Evolutionary conservation across 2,888 invertebrate species (phyloP), one percentile per base, ranked within the genome.

Genomic region (Standfussiana lucernea): DNA sequence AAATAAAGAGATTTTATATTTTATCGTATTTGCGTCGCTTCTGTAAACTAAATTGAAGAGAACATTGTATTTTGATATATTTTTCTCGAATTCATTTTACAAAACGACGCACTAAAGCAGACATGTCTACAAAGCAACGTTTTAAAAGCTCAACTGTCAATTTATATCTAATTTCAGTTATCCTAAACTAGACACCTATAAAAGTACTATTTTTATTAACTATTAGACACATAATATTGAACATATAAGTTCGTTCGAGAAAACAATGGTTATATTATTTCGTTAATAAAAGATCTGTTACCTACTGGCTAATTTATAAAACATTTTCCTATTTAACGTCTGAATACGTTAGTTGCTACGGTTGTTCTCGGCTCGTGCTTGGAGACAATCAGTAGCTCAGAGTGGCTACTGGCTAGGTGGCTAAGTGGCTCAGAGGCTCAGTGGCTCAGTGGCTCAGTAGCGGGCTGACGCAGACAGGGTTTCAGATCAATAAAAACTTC

Each of bases 401-500:
- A 76, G 56, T 45, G 47, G 71, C 68, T 73, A 76, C 50, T 45
- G 47, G 71, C 68, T 73, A 64, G 61, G 21, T 67, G 6, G 62
- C 73, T 24, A 11, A 8, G 71, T 45, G 21, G 37, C 45, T 18
- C 18, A 37, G 42, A 35, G 35, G 65, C 75, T 69, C 68, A 67
- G 65, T 28, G 24, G 53, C 79, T 72, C 66, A 71, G 47, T 37
- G 35, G 66, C 83, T 69, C 77, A 37, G 78, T 66, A 80, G 72
- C 13, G 82, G 83, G 71, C 70, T 83, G 66, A 78, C 77, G 82
- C 70, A 82, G 82, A 80, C 83, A 91, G 94, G 94, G 93, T 91
- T 90, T 85, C 88, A 89, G 90, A 90, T 88, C 91, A 96, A 96
- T 95, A 93, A 96, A 96, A 96, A 96, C 94, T 93, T 94, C 95